phyloP scores from a whole-genome alignment of 2,797 vertebrate genomes.

The Champsocephalus esox region DNA sequence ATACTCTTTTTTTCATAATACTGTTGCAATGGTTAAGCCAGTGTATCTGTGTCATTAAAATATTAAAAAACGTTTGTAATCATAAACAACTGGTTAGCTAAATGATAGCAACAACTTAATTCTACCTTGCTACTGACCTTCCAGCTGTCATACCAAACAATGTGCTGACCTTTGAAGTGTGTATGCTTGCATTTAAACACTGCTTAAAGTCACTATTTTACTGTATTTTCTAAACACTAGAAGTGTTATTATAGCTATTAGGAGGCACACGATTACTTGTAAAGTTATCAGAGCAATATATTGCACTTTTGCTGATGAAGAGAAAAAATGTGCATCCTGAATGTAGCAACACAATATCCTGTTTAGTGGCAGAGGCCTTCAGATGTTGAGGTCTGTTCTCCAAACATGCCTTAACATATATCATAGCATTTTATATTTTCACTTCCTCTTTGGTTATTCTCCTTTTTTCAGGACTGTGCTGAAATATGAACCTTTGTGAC shows the following conservation, averaged over 20 bases:
- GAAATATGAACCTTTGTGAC: constrained; percentile 47
- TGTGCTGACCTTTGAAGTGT: neutral
- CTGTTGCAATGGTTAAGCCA: neutral
- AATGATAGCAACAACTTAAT: neutral
- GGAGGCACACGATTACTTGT: neutral
- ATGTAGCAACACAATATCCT: constrained; percentile 74
- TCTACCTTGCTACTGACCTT: neutral
- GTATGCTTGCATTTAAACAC: neutral
- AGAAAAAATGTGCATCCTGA: constrained; percentile 63
- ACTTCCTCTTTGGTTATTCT: constrained; percentile 73
- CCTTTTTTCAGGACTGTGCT: constrained; percentile 48
- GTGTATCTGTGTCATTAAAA: neutral
- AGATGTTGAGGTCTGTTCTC: constrained; percentile 55
- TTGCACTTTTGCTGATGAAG: constrained; percentile 55
- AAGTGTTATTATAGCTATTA: neutral
- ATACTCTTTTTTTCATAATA: neutral
- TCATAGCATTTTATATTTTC: constrained; percentile 77
- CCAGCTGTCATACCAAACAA: neutral
- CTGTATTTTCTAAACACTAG: neutral
- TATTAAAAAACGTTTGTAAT: neutral
- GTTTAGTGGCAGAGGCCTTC: constrained; percentile 51
- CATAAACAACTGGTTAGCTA: too few relatives aligned
- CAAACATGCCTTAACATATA: constrained; percentile 58
- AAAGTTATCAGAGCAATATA: constrained; percentile 23
- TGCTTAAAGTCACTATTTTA: neutral